Evolutionary conservation across 2,888 invertebrate genomes (phyloP), one percentile per base, ranked within the genome.

Genomic region (Invenusta paracnida): DNA sequence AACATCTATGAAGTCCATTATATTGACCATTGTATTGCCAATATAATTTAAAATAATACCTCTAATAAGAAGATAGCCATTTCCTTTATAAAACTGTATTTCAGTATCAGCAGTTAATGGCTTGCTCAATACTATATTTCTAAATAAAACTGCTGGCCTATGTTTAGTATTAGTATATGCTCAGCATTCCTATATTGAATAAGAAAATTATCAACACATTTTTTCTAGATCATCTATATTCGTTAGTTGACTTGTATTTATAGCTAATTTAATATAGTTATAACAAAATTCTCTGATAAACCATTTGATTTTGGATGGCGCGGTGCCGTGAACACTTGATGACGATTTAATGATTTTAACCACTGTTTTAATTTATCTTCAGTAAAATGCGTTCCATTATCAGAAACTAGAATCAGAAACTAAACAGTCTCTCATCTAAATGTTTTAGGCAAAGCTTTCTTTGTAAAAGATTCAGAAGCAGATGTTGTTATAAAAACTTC

Each of bases 311-410:
- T 2, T 17, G 31, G 84, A 30, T 82, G 29, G 2, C 82, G 13
- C 2, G 82, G 82, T 27, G 82, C 27, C 2, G 82, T 28, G 23
- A 82, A 82, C 17, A 82, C 5, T 23, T 30, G 82, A 29, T 30
- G 30, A 28, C 17, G 28, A 5, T 30, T 30, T 11, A 29, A 5
- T 5, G 29, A 29, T 28, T 11, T 82, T 17, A 82, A 28, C 82
- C 82, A 82, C 2, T 82, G 27, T 82, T 82, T 2, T 30, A 82
- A 5, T 27, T 29, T 11, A 2, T 27, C 2, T 5, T 11, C 82
- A 82, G 2, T 27, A 82, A 11, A 82, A 82, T 82, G 82, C 1
- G 82, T 27, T 82, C 29, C 82, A 29, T 82, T 82, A 23, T 82
- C 2, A 2, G 79, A 25, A 27, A 82, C 82, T 13, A 82, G 11